Percentiles rank a stretch among this genome's conserved stretches.
Conservation (phyloP, 2,888 invertebrate genomes). For the Zhuqinia jingwanae region DNA sequence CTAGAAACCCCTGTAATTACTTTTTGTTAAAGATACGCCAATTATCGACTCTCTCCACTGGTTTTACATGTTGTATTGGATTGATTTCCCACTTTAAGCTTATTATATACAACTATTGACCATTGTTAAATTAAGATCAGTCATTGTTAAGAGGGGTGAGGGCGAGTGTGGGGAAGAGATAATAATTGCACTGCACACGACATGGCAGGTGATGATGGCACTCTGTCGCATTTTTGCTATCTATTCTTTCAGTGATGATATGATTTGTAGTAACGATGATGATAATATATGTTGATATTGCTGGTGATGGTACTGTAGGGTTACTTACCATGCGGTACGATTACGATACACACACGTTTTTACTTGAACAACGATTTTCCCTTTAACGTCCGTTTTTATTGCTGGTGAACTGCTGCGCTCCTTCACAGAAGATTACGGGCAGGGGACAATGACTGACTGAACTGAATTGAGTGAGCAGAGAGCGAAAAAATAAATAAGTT, state of each 20-base stretch:
- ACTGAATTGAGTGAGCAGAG: neutral
- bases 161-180: slow-evolving; percentile 10
- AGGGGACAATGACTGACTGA: slow-evolving; percentile 38
- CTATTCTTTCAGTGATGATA: slow-evolving; percentile 3
- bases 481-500: neutral
- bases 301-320: too few relatives aligned
- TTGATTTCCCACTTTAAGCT: slow-evolving; percentile 28
- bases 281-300: neutral
- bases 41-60: neutral
- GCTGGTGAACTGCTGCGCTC: slow-evolving; percentile 24
- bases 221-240: neutral
- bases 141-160: neutral
- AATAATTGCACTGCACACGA: slow-evolving; percentile 8
- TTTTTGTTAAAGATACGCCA: slow-evolving; percentile 7
- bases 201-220: slow-evolving; percentile 5
- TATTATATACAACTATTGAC: neutral
- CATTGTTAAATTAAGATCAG: slow-evolving; percentile 41
- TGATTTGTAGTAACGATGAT: neutral
- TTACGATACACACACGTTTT: neutral
- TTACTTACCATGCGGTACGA: slow-evolving; percentile 3
- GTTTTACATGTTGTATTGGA: neutral
- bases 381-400: slow-evolving; percentile 34
- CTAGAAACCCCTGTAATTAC: slow-evolving; percentile 49
- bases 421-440: slow-evolving; percentile 20
- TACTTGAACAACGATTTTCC: slow-evolving; percentile 19